phyloP scores from a whole-genome alignment of 2,797 vertebrate species.

The Perodicticus potto region DNA sequence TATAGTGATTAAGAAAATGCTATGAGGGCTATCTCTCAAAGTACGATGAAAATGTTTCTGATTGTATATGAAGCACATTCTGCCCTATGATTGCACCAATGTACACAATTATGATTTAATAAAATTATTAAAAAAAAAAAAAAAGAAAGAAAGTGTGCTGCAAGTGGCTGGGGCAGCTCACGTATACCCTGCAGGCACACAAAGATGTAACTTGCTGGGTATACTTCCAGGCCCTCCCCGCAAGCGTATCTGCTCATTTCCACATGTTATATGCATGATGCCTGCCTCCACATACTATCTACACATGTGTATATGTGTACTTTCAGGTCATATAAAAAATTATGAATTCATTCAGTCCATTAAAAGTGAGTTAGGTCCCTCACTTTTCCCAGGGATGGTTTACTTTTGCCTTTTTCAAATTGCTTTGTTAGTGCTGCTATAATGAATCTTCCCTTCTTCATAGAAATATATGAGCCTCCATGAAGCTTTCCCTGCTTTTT shows the following conservation, averaged over 20 bases:
- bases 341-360: background rate
- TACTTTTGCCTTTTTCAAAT: slow-evolving; percentile 42
- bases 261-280: background rate
- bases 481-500: background rate
- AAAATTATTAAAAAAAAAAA: too few relatives aligned
- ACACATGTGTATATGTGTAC: background rate
- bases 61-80: too few relatives aligned
- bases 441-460: background rate
- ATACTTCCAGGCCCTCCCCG: background rate
- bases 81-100: too few relatives aligned
- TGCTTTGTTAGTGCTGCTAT: background rate
- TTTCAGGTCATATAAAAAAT: background rate
- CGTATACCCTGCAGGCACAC: background rate
- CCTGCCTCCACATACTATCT: background rate
- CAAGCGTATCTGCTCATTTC: background rate
- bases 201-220: background rate
- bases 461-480: background rate
- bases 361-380: background rate
- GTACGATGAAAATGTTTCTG: too few relatives aligned
- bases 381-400: background rate
- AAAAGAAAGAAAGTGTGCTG: background rate
- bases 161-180: too few relatives aligned
- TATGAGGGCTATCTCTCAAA: too few relatives aligned
- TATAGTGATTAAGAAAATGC: too few relatives aligned
- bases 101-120: too few relatives aligned